Evolutionary conservation across 2,888 invertebrate genomes (phyloP), one percentile per base, ranked within the genome.

Genomic region (Petrophora chlorosata): DNA sequence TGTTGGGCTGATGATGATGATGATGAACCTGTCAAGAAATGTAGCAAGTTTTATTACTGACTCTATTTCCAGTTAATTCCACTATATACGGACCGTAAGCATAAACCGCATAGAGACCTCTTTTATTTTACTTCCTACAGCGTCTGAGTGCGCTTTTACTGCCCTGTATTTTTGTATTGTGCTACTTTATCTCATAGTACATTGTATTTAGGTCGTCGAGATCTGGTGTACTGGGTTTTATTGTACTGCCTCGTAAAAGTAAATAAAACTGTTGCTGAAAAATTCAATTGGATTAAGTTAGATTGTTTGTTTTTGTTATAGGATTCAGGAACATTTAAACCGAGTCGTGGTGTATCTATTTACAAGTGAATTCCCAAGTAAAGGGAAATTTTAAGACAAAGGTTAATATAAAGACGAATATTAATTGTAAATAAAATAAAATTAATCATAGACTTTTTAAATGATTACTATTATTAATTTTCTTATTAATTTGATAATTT

Each of bases 121-220:
- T 56, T 53, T 56, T 56, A 59, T 59, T 56, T 52, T 46, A 52
- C 43, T 51, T 48, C 55, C 51, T 54, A 44, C 48, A 48, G 45
- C 49, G 40, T 49, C 45, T 46, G 53, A 56, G 59, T 56, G 56
- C 53, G 51, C 53, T 59, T 59, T 59, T 53, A 59, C 44, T 42
- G 56, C 44, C 45, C 47, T 44, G 53, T 52, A 34, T 40, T 52
- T 49, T 47, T 50, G 48, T 55, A 39, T 43, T 51, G 32, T 51
- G 30, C 47, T 9, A 25, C 15, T 43, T 40, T n/a, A n/a, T n/a
- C n/a, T n/a, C n/a, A 40, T 32, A 48, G 32, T 16, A 48, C 43
- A 52, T 43, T 30, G 53, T 47, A 45, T 48, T 35, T 53, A 34
- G 41, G 47, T 45, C 32, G 47, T 22, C 28, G 34, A 33, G 39